A percentile compares a stretch with the other conserved stretches of the same genome.
Conservation (phyloP, 2,797 vertebrate genomes). For the Cichlasoma orientale region DNA sequence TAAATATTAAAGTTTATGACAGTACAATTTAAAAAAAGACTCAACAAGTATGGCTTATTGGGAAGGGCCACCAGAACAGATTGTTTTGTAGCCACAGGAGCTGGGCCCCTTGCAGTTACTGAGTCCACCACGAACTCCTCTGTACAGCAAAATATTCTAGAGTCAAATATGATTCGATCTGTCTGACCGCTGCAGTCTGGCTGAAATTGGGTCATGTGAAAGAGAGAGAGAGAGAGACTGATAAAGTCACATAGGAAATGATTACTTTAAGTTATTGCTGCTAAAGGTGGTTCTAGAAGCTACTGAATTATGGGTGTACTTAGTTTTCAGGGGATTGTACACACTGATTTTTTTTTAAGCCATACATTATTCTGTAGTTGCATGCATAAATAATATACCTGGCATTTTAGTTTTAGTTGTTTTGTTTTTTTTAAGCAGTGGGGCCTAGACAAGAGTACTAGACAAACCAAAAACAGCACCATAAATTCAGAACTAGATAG, state of each 20-base stretch:
- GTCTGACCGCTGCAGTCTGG: neutral
- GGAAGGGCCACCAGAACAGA: neutral
- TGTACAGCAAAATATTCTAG: neutral
- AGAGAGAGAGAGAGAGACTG: too few species aligned
- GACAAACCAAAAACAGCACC: neutral
- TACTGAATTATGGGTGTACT: too few species aligned
- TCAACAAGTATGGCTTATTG: neutral
- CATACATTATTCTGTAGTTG: neutral
- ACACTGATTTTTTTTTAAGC: too few species aligned
- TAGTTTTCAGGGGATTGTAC: too few species aligned
- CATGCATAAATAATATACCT: too few species aligned
- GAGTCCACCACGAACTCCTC: neutral
- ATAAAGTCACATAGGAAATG: too few species aligned
- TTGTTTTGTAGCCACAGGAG: neutral
- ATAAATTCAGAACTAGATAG: neutral
- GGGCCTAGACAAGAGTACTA: neutral
- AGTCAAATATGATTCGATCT: neutral
- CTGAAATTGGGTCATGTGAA: neutral
- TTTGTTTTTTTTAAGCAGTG: too few species aligned
- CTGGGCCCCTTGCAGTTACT: neutral
- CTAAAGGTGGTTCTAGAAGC: too few species aligned
- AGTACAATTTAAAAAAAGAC: neutral
- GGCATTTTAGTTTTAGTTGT: too few species aligned
- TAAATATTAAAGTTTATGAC: neutral
- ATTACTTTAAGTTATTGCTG: too few species aligned